Base-by-base conservation (phyloP, 2,888 invertebrate genomes). In the Arge pagana region DNA sequence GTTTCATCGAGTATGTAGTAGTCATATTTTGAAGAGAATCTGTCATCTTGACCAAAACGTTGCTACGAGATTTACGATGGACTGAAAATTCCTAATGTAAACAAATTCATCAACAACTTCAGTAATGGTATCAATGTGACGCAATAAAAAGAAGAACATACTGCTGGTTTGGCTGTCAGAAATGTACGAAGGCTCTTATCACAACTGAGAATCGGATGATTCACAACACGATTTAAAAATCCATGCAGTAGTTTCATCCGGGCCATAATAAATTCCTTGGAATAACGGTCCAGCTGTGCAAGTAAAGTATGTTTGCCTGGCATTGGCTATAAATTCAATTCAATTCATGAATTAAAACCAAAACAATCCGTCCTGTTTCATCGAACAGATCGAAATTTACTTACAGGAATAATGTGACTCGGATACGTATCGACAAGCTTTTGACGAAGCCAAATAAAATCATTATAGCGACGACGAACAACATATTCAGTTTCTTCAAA, bases 301-400 rank as follows among this genome's bases (percentile, higher is more conserved):
- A 86, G 78, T 33, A 88, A 67, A 7, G 85, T 83, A 70, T 88
- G 87, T 68, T 87, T 87, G 50, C 83, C 86, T 50, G 88, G 87
- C 65, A 88, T 77, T 18, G 87, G 86, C 86, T 87, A 66, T 31
- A 79, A 77, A 33, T 40, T 56, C 33, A 19, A 55, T 16, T 13
- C n/a, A n/a, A n/a, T n/a, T n/a, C n/a, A n/a, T n/a, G n/a, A n/a
- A n/a, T n/a, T n/a, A n/a, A n/a, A n/a, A n/a, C n/a, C n/a, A n/a
- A n/a, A n/a, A n/a, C n/a, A n/a, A n/a, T n/a, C n/a, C n/a, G n/a
- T n/a, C n/a, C n/a, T n/a, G n/a, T n/a, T n/a, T n/a, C n/a, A n/a
- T n/a, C n/a, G n/a, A n/a, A n/a, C n/a, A n/a, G n/a, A n/a, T n/a
- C n/a, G n/a, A n/a, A 33, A 21, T 30, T 19, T 33, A 73, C 81